phyloP scores from a whole-genome alignment of 2,888 invertebrate genomes.

The Agrochola macilenta region DNA sequence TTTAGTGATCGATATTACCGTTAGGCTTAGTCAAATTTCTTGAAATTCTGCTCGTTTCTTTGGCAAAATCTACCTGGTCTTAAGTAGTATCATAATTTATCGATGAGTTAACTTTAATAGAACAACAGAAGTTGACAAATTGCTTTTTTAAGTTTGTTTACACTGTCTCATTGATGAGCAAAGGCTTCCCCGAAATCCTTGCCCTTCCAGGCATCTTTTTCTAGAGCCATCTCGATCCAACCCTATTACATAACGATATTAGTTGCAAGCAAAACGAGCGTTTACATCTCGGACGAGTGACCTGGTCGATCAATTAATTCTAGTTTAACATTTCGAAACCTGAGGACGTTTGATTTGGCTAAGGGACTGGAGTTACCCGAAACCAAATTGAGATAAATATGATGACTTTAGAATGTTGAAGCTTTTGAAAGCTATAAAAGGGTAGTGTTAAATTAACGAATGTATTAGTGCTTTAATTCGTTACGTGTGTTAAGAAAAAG shows the following conservation, averaged over 20 bases:
- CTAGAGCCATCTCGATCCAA: too few species aligned
- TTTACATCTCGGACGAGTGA: neutral
- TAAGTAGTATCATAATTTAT: neutral
- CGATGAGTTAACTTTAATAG: neutral
- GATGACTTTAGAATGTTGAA: neutral
- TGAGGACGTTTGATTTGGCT: neutral
- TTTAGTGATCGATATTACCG: neutral
- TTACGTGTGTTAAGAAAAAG: neutral
- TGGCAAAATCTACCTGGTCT: neutral
- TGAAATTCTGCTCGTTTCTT: neutral
- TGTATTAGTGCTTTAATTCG: neutral
- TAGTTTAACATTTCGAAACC: neutral
- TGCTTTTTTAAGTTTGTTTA: neutral
- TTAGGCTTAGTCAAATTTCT: neutral
- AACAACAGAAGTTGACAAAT: too few species aligned
- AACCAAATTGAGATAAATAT: neutral
- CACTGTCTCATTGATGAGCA: too few species aligned
- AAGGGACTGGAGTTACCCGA: neutral
- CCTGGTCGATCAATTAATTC: neutral
- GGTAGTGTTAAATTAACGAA: neutral
- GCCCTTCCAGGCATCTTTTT: too few species aligned
- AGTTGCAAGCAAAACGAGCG: neutral
- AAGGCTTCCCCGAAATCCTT: too few species aligned
- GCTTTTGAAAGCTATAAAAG: neutral
- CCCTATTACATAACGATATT: neutral